phyloP scores from a whole-genome alignment of 2,797 vertebrate genomes.

The Euthynnus affinis region DNA sequence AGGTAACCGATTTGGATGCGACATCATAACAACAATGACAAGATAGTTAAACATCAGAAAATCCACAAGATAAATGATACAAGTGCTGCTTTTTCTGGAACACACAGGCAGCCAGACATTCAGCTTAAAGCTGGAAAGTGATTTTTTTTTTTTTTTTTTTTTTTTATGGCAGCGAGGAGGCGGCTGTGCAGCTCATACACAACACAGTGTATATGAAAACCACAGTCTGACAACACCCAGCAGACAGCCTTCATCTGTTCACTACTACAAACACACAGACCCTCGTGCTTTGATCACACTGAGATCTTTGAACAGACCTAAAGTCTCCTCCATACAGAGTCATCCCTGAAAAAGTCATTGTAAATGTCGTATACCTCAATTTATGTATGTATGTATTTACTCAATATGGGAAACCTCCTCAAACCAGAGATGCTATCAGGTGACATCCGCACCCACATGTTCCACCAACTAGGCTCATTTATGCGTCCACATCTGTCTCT shows the following conservation, averaged over 20 bases:
- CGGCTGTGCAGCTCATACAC: conserved; percentile 3
- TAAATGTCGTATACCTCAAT: too few relatives aligned
- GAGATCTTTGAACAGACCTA: not conserved
- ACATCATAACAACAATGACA: conserved; percentile 29
- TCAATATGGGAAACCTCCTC: too few relatives aligned
- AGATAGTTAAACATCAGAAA: conserved; percentile 41
- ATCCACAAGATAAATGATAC: conserved; percentile 18
- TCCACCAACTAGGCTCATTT: too few relatives aligned
- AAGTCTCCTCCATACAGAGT: conserved; percentile 1
- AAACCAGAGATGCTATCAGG: too few relatives aligned
- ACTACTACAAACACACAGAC: not conserved
- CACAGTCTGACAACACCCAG: conserved; percentile 51
- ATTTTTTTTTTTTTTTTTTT: too few relatives aligned
- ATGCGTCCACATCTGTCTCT: too few relatives aligned
- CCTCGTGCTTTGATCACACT: not conserved
- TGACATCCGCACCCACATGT: too few relatives aligned
- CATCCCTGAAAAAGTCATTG: too few relatives aligned
- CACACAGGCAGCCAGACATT: not conserved
- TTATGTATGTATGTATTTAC: too few relatives aligned
- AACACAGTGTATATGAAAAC: conserved; percentile 20
- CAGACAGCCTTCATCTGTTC: conserved; percentile 1
- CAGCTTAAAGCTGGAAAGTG: conserved; percentile 12
- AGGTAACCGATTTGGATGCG: conserved; percentile 17
- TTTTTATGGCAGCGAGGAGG: conserved; percentile 40
- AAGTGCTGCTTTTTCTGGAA: conserved; percentile 12